Percentiles rank a stretch among this genome's conserved stretches.
These are phyloP conservation scores for Andricus grossulariae DNA, from an alignment of 1,140 invertebrate genomes.

Conservation along the genomic window DNA sequence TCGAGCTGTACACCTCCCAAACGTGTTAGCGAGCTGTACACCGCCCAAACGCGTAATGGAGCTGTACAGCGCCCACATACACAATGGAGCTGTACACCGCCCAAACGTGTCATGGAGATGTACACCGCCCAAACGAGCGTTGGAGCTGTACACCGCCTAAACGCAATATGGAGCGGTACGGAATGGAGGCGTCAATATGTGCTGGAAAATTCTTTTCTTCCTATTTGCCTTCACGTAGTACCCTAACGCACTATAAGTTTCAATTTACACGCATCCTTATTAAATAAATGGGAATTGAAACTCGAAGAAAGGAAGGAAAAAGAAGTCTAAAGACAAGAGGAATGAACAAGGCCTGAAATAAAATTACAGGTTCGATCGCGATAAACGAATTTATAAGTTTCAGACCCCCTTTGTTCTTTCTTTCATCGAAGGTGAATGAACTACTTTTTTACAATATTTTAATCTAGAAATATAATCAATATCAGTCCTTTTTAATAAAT, in stretches of 20 bases:
- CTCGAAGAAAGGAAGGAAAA: conserved; percentile 46
- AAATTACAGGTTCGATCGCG: conserved; percentile 57
- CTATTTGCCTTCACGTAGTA: conserved; percentile 32
- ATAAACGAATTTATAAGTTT: conserved; percentile 54
- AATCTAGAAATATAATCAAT: not conserved
- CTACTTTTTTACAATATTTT: no score
- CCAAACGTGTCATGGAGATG: no score
- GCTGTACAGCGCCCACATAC: no score
- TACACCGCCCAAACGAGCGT: no score
- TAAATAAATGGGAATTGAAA: conserved; percentile 54
- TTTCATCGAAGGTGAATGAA: not conserved
- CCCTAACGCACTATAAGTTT: conserved; percentile 45
- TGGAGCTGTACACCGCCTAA: no score
- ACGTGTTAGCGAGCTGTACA: no score
- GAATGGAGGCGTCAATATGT: no score
- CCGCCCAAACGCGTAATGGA: no score
- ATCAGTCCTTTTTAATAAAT: not conserved
- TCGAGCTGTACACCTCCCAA: no score
- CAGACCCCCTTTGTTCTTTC: not conserved
- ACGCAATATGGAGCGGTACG: no score
- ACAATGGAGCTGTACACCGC: no score
- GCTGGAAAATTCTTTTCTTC: conserved; percentile 32
- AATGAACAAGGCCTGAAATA: conserved; percentile 48
- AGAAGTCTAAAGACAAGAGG: conserved; percentile 41
- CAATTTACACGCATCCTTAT: conserved; percentile 47